These are phyloP conservation scores for Trinectes maculatus DNA, from an alignment of 2,113 vertebrate species.

Conservation along the genomic window DNA sequence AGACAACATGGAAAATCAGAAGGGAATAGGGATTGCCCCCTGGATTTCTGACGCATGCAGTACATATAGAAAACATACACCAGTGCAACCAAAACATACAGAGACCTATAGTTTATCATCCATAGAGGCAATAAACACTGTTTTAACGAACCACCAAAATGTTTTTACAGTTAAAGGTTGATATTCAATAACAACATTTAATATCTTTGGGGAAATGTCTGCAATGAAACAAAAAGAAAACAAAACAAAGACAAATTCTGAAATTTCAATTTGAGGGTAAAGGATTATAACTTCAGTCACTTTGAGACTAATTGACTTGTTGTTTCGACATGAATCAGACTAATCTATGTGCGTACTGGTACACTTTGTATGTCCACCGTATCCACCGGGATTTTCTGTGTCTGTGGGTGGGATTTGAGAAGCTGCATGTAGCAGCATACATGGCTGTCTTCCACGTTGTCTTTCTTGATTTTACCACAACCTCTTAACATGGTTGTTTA, in stretches of 20 bases:
- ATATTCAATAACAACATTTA: no score
- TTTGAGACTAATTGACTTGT: no score
- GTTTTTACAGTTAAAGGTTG: no score
- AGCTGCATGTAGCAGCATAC: background rate
- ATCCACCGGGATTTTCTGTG: background rate
- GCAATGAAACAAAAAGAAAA: no score
- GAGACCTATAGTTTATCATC: slow-evolving; percentile 16
- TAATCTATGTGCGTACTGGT: background rate
- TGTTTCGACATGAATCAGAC: background rate
- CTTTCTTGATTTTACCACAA: background rate
- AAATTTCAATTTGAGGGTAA: no score
- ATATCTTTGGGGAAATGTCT: no score
- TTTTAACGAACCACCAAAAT: no score
- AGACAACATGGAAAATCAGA: slow-evolving; percentile 52
- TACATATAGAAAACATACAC: slow-evolving; percentile 44
- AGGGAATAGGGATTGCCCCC: slow-evolving; percentile 34
- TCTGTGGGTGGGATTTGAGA: background rate
- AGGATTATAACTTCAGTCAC: no score
- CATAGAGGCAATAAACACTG: background rate
- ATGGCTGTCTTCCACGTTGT: background rate
- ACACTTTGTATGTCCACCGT: background rate
- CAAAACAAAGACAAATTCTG: no score
- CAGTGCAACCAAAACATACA: slow-evolving; percentile 27
- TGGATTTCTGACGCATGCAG: slow-evolving; percentile 30
- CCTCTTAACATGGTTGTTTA: background rate